phyloP scores from a whole-genome alignment of 2,888 invertebrate species.

The Allolobophora icterica region DNA sequence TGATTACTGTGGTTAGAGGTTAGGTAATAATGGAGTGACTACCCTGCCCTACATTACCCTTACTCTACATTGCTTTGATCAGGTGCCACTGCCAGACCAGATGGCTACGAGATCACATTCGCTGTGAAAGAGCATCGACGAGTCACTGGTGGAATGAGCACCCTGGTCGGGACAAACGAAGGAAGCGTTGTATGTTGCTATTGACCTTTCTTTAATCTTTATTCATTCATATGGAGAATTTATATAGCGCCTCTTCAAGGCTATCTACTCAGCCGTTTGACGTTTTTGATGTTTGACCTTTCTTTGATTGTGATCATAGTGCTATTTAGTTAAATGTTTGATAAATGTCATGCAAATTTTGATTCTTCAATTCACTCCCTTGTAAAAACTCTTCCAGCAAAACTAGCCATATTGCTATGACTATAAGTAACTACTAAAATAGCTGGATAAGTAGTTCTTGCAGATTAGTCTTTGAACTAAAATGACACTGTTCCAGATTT shows the following conservation, averaged over 20 bases:
- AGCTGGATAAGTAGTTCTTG: background rate
- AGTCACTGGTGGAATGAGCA: constrained; percentile 84
- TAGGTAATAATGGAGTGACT: background rate
- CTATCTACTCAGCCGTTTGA: too few species aligned
- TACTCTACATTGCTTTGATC: background rate
- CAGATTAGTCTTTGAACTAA: background rate
- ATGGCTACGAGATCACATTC: constrained; percentile 77
- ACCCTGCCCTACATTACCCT: too few species aligned
- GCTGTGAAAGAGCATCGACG: constrained; percentile 82
- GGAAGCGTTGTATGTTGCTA: constrained; percentile 74
- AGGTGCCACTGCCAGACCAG: constrained; percentile 38
- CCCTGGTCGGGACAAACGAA: constrained; percentile 88
- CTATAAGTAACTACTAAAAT: too few species aligned
- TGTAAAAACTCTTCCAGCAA: too few species aligned
- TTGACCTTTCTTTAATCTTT: background rate
- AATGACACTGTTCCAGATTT: background rate
- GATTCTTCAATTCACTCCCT: background rate
- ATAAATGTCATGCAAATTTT: background rate
- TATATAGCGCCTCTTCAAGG: too few species aligned
- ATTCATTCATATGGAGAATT: too few species aligned
- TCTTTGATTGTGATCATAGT: background rate
- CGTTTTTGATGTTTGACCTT: background rate
- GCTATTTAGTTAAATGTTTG: background rate
- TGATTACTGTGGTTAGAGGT: background rate
- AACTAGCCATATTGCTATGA: too few species aligned